Base-by-base conservation (phyloP, 2,888 invertebrate species). In the Theodoxus fluviatilis region DNA sequence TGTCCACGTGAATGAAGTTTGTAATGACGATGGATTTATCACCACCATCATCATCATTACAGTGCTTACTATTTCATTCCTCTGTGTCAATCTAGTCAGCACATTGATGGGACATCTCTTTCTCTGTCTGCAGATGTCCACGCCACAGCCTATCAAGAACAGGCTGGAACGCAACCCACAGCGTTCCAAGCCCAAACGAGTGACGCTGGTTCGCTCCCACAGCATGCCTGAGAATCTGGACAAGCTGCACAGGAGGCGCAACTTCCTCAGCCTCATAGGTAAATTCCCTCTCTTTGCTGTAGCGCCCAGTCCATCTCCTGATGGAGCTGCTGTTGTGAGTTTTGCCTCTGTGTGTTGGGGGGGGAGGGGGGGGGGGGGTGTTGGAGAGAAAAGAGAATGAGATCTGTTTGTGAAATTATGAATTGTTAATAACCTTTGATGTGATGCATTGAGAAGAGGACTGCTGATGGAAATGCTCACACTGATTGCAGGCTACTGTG, bases 171-270 rank as follows among this genome's bases (percentile, higher is more conserved):
- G 18, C 25, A 67, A 59, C 65, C 76, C 0, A 65, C 38, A 47
- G 47, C 57, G 12, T 31, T 1, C 68, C 61, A 43, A 52, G 35
- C 43, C 1, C 63, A 9, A 22, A 9, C 43, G 59, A 9, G 49
- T 37, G 31, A 31, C 22, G 15, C 22, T 84, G 67, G 79, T 79
- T 2, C 72, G 83, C 25, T 81, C 82, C n/a, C 79, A 79, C 75
- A 84, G 87, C 78, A 83, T 87, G 86, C 88, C 88, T 74, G 84
- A 87, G 80, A 78, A 83, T 77, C 69, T 86, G 68, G 79, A 85
- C 73, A 79, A 86, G 81, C 78, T 79, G 52, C 76, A 78, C 69
- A 79, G 79, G 67, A 77, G 78, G 63, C 75, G 77, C 59, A 79
- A 78, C 71, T 75, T 79, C 69, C 75, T 79, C 69, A 79, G 78